Evolutionary conservation across 2,888 invertebrate genomes (phyloP), one percentile per base, ranked within the genome.

Genomic region (Ochropleura leucogaster): DNA sequence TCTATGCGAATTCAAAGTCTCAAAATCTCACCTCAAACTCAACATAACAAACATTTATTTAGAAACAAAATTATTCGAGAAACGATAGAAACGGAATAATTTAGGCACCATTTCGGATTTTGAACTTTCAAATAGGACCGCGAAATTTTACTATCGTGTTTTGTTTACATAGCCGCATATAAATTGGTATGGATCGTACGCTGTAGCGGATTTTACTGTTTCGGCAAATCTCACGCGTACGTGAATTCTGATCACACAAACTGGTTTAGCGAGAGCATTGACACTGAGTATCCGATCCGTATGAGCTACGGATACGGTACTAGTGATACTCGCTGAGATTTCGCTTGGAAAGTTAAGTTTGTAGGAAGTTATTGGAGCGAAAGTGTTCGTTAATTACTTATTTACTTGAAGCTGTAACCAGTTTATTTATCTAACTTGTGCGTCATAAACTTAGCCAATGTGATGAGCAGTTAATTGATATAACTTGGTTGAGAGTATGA

Each of bases 201-300:
- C 42, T n/a, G 42, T 18, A 53, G 47, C 14, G 64, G 70, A 83
- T 83, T 83, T 81, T 66, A 55, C 73, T 74, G 59, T 69, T 75
- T 77, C 68, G 66, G 79, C 68, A 82, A 76, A 85, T 79, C 86
- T 85, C 68, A 78, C 72, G 74, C 72, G 46, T 74, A 59, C 46
- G 77, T 69, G 74, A 77, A 77, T 88, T 81, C 83, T 81, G 80
- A 77, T 69, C 81, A 77, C 82, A 75, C 60, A 74, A 82, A 84
- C 87, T 49, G 78, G 87, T 83, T 87, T 78, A 68, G 40, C 47
- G 77, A 80, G 88, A 87, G 77, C 87, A 82, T 79, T 88, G 88
- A 87, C 87, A 83, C 88, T 79, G 78, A 72, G 72, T 79, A 79
- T 79, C 80, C 69, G 82, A 84, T 85, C 78, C 70, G 72, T 73